Conservation (phyloP, 2,888 invertebrate genomes). For the Clepsis dumicolana region DNA sequence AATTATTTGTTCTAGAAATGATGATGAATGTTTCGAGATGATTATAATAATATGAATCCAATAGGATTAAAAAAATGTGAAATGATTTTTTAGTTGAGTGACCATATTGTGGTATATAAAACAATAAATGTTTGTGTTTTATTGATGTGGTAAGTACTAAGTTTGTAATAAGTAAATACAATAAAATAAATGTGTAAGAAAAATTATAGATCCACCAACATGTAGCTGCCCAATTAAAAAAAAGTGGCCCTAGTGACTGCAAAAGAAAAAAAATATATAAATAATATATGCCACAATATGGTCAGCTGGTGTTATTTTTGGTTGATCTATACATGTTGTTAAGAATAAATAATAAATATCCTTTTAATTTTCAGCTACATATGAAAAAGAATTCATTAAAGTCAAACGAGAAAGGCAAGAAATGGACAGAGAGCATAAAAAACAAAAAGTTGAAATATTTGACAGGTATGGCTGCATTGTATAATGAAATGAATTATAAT, state of each 20-base stretch:
- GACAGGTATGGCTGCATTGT: constrained; percentile 46
- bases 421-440: constrained; percentile 52
- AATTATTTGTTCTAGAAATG: too few relatives aligned
- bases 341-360: not conserved
- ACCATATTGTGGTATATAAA: constrained; percentile 47
- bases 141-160: constrained; percentile 42
- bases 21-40: too few relatives aligned
- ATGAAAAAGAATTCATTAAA: constrained; percentile 49
- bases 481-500: too few relatives aligned
- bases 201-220: constrained; percentile 41
- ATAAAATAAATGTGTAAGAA: too few relatives aligned
- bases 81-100: too few relatives aligned
- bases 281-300: constrained; percentile 48
- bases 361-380: constrained; percentile 37
- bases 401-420: constrained; percentile 49
- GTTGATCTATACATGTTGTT: constrained; percentile 52
- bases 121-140: constrained; percentile 10
- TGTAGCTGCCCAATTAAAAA: constrained; percentile 8
- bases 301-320: constrained; percentile 47
- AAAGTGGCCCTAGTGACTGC: constrained; percentile 12
- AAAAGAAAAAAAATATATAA: not conserved
- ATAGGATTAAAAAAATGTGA: too few relatives aligned
- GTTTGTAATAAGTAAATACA: not conserved
- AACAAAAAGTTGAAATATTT: constrained; percentile 47
- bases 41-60: too few relatives aligned